These are phyloP conservation scores for Chaenogobius annularis DNA, from an alignment of 2,113 vertebrate species.

Conservation along the genomic window DNA sequence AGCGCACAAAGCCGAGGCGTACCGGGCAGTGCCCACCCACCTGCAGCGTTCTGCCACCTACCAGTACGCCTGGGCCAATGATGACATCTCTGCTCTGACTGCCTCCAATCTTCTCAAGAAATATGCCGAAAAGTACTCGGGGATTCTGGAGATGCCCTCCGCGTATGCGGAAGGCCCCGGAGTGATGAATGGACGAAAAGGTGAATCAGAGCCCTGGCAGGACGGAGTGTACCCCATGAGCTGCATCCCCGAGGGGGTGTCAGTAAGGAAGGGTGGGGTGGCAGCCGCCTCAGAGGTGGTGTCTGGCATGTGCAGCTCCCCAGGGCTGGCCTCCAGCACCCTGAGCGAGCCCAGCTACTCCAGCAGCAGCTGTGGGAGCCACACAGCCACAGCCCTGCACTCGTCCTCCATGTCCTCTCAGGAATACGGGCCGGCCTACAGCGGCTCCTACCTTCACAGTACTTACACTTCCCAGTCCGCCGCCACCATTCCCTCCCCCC, in stretches of 20 bases:
- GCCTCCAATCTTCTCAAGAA: constrained; percentile 98
- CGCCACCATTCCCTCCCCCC: constrained; percentile 86
- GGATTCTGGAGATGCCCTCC: constrained; percentile 92
- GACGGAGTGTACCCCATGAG: constrained; percentile 94
- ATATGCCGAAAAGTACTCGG: constrained; percentile 97
- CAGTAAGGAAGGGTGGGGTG: constrained; percentile 89
- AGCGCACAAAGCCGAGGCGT: constrained; percentile 96
- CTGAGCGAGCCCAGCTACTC: constrained; percentile 94
- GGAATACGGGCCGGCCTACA: constrained; percentile 94
- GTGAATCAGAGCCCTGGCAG: constrained; percentile 92
- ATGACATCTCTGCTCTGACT: constrained; percentile 97
- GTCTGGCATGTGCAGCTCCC: constrained; percentile 92
- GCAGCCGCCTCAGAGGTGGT: constrained; percentile 84
- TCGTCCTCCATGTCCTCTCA: constrained; percentile 86
- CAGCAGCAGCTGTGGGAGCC: constrained; percentile 92
- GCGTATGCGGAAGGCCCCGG: constrained; percentile 85
- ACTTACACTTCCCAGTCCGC: constrained; percentile 89
- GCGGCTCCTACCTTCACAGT: constrained; percentile 91
- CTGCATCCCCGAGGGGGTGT: constrained; percentile 90
- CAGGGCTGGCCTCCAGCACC: constrained; percentile 88
- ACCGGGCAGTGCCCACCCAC: constrained; percentile 83
- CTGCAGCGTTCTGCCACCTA: constrained; percentile 86
- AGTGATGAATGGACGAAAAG: constrained; percentile 90
- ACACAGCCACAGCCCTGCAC: constrained; percentile 86
- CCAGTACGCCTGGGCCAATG: constrained; percentile 98